Evolutionary conservation across 2,797 vertebrate species (phyloP).

Genomic region (Gymnothorax reevesii): DNA sequence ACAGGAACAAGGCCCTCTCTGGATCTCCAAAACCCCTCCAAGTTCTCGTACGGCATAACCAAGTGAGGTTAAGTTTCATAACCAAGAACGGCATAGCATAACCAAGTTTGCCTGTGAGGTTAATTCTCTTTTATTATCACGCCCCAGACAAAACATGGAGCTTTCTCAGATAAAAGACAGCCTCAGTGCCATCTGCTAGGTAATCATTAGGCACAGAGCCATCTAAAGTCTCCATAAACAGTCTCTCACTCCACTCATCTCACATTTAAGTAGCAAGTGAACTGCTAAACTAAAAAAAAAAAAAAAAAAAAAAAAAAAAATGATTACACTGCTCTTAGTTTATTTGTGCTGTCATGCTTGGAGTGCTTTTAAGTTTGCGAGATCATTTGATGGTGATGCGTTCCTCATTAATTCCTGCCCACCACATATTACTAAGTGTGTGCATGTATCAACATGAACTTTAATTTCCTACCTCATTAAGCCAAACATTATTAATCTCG

Average conservation of each 20-base stretch:
- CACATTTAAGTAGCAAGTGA: slow-evolving; percentile 53
- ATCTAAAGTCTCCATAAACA: slow-evolving; percentile 30
- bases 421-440: slow-evolving; percentile 89
- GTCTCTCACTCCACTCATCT: slow-evolving; percentile 46
- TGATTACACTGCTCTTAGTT: slow-evolving; percentile 67
- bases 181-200: slow-evolving; percentile 30
- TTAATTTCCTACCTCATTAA: slow-evolving; percentile 96
- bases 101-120: slow-evolving; percentile 38
- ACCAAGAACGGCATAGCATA: too few relatives aligned
- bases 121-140: slow-evolving; percentile 30
- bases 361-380: slow-evolving; percentile 76
- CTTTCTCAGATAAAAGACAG: slow-evolving; percentile 43
- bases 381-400: slow-evolving; percentile 79
- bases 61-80: too few relatives aligned
- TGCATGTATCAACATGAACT: slow-evolving; percentile 86
- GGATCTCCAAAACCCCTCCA: slow-evolving; percentile 48
- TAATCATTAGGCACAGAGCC: slow-evolving; percentile 5
- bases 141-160: slow-evolving; percentile 35
- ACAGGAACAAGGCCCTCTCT: slow-evolving; percentile 55
- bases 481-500: slow-evolving; percentile 88
- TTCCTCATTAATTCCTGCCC: slow-evolving; percentile 89
- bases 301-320: slow-evolving; percentile 51
- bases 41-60: slow-evolving; percentile 37
- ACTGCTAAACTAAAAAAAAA: slow-evolving; percentile 56
- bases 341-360: slow-evolving; percentile 76